phyloP scores from a whole-genome alignment of 2,797 vertebrate species.

The Anabas testudineus region DNA sequence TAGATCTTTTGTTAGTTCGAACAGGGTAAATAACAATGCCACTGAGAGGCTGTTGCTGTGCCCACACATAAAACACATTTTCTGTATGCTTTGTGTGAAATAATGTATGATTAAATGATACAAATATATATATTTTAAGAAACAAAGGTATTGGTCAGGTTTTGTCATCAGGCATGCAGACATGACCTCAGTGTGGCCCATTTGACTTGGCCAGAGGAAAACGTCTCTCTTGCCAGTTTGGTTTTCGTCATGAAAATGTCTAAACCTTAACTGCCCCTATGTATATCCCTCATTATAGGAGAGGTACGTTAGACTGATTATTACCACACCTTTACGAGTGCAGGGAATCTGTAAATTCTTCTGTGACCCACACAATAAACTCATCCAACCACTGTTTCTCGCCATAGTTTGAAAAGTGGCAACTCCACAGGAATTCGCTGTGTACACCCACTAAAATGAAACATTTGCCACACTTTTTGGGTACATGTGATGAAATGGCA shows the following conservation, averaged over 20 bases:
- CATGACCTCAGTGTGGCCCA: constrained; percentile 16
- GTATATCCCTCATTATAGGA: not conserved
- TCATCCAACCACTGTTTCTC: constrained; percentile 30
- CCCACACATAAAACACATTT: constrained; percentile 36
- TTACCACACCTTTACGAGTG: constrained; percentile 20
- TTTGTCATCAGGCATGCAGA: constrained; percentile 38
- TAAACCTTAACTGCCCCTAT: not conserved
- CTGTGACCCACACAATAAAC: constrained; percentile 37
- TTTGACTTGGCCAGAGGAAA: constrained; percentile 7
- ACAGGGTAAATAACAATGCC: constrained; percentile 77
- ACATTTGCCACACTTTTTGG: constrained; percentile 22
- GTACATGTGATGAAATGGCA: constrained; percentile 36
- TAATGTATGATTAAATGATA: not conserved
- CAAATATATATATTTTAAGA: constrained; percentile 5
- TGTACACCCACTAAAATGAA: constrained; percentile 39
- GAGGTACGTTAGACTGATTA: not conserved
- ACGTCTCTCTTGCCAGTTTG: not conserved
- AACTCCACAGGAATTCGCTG: constrained; percentile 48
- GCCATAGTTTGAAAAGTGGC: constrained; percentile 47
- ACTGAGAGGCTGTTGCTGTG: constrained; percentile 58
- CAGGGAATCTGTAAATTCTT: constrained; percentile 44
- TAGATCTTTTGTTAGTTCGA: constrained; percentile 85
- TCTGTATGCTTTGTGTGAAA: constrained; percentile 1
- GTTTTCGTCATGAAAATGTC: not conserved
- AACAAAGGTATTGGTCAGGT: constrained; percentile 21